phyloP scores from a whole-genome alignment of 1,140 invertebrate species.

The Cardiocondyla obscurior region DNA sequence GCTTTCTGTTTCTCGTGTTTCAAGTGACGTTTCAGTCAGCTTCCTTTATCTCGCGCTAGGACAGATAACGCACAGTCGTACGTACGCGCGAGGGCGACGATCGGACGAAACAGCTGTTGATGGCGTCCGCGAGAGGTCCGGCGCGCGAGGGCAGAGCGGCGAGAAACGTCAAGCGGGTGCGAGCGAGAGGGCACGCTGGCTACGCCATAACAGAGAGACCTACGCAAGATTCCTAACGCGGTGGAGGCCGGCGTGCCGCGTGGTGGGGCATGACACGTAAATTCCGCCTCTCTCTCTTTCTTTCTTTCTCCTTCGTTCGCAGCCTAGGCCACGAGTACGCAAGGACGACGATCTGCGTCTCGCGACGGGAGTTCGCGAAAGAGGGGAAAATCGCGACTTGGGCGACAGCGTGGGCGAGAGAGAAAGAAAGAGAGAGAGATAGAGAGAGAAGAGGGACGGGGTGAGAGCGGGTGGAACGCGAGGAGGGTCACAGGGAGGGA shows the following conservation, averaged over 20 bases:
- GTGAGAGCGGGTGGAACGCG: neutral
- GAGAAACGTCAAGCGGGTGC: conserved; percentile 65
- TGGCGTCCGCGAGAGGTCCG: conserved; percentile 72
- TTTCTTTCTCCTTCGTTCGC: neutral
- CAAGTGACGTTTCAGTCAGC: no score
- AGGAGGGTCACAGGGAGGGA: conserved; percentile 32
- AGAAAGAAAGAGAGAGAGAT: neutral
- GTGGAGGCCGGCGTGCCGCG: conserved; percentile 33
- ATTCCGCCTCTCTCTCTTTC: conserved; percentile 31
- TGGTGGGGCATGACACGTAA: conserved; percentile 70
- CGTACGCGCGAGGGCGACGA: conserved; percentile 67
- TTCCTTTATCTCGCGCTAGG: neutral
- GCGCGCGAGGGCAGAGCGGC: conserved; percentile 68
- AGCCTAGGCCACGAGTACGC: conserved; percentile 52
- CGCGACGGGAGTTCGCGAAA: conserved; percentile 54
- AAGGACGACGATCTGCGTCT: conserved; percentile 64
- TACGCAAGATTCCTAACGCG: conserved; percentile 60
- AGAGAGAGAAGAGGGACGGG: neutral
- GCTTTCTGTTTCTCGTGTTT: neutral
- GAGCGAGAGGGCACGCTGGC: conserved; percentile 32
- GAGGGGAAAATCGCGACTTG: conserved; percentile 41
- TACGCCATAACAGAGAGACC: conserved; percentile 60
- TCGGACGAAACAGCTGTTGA: conserved; percentile 79
- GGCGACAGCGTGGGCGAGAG: neutral
- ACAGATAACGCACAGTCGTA: conserved; percentile 50